These are phyloP conservation scores for Alentia gelatinosa DNA, from an alignment of 2,888 invertebrate species.

Conservation along the genomic window DNA sequence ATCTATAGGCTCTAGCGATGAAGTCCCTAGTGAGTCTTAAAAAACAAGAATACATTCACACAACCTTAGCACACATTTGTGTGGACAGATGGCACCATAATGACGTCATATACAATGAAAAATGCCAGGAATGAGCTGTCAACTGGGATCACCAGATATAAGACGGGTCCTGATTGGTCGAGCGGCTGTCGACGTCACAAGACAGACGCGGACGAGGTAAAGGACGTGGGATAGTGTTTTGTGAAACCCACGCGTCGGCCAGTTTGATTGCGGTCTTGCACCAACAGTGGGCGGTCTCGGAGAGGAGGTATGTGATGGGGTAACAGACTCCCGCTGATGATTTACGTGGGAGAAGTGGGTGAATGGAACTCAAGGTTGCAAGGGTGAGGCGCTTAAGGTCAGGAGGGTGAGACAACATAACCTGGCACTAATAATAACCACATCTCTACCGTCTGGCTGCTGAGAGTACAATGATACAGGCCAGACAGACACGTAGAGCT, in stretches of 20 bases:
- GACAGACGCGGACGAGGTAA: not conserved
- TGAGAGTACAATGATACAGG: not conserved
- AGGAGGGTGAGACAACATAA: not conserved
- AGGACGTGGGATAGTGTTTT: not conserved
- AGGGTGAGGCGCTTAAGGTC: not conserved
- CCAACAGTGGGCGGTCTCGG: not conserved
- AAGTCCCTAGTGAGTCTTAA: too few species aligned
- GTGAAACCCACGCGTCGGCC: not conserved
- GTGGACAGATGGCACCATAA: not conserved
- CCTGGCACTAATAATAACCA: not conserved
- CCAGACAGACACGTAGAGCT: not conserved
- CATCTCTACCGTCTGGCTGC: not conserved
- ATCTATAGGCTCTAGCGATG: too few species aligned
- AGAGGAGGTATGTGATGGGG: not conserved
- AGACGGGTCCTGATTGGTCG: not conserved
- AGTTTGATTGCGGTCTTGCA: not conserved
- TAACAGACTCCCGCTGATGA: not conserved
- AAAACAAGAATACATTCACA: too few species aligned
- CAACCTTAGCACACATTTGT: not conserved
- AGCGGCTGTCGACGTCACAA: not conserved
- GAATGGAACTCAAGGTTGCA: too few species aligned
- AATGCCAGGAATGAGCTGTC: not conserved
- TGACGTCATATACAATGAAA: not conserved
- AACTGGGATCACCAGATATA: not conserved
- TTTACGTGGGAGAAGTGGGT: conserved; percentile 2